Base-by-base conservation (phyloP, 2,113 vertebrate species). In the Channa argus region DNA sequence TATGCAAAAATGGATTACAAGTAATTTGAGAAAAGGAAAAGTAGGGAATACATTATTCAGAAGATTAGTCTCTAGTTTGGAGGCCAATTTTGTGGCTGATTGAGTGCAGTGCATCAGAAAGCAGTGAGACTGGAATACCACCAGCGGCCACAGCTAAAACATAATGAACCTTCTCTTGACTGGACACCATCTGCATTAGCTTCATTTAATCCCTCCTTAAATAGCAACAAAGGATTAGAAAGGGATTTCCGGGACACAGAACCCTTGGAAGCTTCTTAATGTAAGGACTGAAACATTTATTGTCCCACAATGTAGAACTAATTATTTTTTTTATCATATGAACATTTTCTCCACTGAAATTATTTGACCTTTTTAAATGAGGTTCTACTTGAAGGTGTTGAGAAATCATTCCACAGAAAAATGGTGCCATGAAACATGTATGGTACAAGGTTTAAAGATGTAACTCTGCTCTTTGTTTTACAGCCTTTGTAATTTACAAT, bases 401-500 rank as follows among this genome's bases (percentile, higher is more conserved):
- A 24, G 38, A 61, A 83, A 65, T 49, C 37, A 36, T 59, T 77
- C 13, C 34, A 1, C 33, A 63, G 39, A 75, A 0, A 56, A 67
- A 34, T 68, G n/a, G 51, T 15, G 38, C n/a, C 47, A 8, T 49
- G 14, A 38, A 34, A 39, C 41, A 11, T 37, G 44, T 41, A 41
- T 41, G 39, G 6, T 4, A 4, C 39, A 41, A 7, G 6, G 39
- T 41, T 41, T 41, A 41, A 73, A 45, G 24, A 62, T 1, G 8
- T 68, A 51, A 67, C 52, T 47, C 33, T 41, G 63, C 11, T 72
- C 47, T 86, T 79, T 88, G 46, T 74, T 61, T 72, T 79, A 1
- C 92, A 98, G 98, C 97, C 2, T 99, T 99, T n/a, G 97, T 97
- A 75, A 99, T 99, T 78, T 98, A 99, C 91, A 99, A 97, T 87